Conservation (phyloP, 2,797 vertebrate genomes). For the Chloroceryle amazona region DNA sequence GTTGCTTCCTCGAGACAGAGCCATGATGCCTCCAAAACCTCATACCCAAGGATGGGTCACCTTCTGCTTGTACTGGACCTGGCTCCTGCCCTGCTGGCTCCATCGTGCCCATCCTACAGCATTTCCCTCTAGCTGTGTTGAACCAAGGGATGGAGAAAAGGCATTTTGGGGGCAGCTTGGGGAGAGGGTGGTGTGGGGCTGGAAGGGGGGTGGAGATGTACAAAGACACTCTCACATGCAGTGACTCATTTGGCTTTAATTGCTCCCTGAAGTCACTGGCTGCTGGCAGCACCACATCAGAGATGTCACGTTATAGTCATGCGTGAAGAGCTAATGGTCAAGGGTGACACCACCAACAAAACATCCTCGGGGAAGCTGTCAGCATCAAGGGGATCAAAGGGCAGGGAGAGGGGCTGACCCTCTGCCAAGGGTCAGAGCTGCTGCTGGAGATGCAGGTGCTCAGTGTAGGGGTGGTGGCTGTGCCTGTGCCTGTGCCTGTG, state of each 20-base stretch:
- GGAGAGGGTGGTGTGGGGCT: background rate
- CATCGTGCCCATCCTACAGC: background rate
- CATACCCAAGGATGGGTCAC: rapidly evolving
- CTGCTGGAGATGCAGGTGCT: background rate
- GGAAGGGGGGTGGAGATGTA: background rate
- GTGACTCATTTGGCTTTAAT: slow-evolving; percentile 27
- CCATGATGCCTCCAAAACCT: rapidly evolving
- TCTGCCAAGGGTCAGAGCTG: background rate
- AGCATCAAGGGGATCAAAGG: background rate
- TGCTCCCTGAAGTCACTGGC: background rate
- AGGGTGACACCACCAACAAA: slow-evolving; percentile 64
- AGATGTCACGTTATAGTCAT: slow-evolving; percentile 64
- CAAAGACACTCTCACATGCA: background rate
- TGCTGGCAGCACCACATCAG: slow-evolving; percentile 14
- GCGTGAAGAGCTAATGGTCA: slow-evolving; percentile 71
- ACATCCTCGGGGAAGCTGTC: slow-evolving; percentile 56
- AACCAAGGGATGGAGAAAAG: too few relatives aligned
- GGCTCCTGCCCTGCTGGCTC: background rate
- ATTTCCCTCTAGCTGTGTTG: background rate
- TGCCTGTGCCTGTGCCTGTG: background rate
- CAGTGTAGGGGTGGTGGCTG: background rate
- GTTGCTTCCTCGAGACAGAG: background rate
- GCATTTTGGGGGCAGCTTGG: background rate
- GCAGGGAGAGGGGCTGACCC: background rate
- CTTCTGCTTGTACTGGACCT: background rate